Conservation (phyloP, 2,113 vertebrate genomes). For the Okapia johnstoni region DNA sequence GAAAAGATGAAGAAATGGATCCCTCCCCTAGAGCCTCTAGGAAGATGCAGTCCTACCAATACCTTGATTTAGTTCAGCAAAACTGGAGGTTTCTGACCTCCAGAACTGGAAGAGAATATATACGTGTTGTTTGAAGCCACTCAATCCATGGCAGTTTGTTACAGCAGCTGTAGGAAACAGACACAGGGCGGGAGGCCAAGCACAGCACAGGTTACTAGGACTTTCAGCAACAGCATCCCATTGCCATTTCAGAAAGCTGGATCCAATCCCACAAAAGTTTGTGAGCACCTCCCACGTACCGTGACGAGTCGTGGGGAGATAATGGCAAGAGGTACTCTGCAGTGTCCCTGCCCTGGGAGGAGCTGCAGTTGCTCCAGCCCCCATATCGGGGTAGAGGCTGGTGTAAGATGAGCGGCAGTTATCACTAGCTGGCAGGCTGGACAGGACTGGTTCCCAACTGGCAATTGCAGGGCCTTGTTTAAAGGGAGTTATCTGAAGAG, state of each 20-base stretch:
- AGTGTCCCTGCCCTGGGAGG: neutral
- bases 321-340: neutral
- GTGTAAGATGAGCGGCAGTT: neutral
- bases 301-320: fast-evolving
- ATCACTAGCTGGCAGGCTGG: neutral
- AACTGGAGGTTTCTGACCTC: neutral
- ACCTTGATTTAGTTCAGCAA: neutral
- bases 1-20: neutral
- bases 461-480: neutral
- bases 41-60: neutral
- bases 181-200: neutral
- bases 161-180: neutral
- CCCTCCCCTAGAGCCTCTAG: neutral
- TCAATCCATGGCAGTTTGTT: neutral
- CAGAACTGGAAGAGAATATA: neutral
- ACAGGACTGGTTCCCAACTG: neutral
- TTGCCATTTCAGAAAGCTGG: neutral
- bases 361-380: neutral
- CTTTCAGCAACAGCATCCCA: neutral
- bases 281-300: neutral
- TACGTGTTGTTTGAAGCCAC: neutral
- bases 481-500: neutral
- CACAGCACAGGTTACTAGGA: neutral
- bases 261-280: neutral
- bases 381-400: neutral